Conservation (phyloP, 2,797 vertebrate genomes). For the Gambelia wislizenii region DNA sequence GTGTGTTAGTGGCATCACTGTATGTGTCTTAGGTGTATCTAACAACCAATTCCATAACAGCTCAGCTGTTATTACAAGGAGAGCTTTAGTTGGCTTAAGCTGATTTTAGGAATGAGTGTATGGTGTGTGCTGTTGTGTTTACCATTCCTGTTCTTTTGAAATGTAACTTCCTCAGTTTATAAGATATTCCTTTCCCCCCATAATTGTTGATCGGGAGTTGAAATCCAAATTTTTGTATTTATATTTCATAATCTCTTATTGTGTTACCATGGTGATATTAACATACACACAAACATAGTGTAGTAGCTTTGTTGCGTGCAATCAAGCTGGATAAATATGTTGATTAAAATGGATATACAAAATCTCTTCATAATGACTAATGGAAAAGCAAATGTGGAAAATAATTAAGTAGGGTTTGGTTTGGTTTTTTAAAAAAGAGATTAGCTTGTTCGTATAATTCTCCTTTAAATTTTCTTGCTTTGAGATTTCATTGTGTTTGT, state of each 20-base stretch:
- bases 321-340: conserved; percentile 55
- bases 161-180: conserved; percentile 60
- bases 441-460: conserved; percentile 25
- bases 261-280: conserved; percentile 75
- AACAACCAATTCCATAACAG: neutral
- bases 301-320: conserved; percentile 55
- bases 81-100: neutral
- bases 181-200: conserved; percentile 47
- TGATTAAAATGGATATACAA: conserved; percentile 66
- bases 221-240: conserved; percentile 67
- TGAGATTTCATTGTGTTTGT: conserved; percentile 33
- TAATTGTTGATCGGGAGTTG: conserved; percentile 66
- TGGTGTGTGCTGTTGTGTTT: neutral
- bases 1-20: neutral
- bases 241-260: conserved; percentile 75
- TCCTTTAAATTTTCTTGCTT: conserved; percentile 43
- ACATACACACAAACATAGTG: conserved; percentile 57
- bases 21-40: neutral
- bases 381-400: conserved; percentile 45
- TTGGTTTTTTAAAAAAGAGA: conserved; percentile 32
- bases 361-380: conserved; percentile 58
- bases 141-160: conserved; percentile 53
- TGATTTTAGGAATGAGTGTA: neutral
- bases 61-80: neutral
- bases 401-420: conserved; percentile 48